These are phyloP conservation scores for Temnothorax ravouxi DNA, from an alignment of 2,888 invertebrate species.

Conservation along the genomic window DNA sequence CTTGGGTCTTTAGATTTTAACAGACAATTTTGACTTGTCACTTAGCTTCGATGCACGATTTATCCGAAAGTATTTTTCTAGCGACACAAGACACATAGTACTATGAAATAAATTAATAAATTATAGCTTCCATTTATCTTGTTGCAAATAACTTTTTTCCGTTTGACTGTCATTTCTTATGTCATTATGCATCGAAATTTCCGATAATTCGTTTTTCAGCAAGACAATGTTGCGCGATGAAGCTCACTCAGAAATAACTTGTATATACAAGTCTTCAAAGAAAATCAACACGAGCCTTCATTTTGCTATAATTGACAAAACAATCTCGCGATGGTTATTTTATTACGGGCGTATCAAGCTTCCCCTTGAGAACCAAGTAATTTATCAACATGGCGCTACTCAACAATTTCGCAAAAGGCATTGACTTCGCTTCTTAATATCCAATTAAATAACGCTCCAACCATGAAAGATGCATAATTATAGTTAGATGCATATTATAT, in stretches of 20 bases:
- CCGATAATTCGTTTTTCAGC: constrained; percentile 6
- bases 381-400: background rate
- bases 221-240: background rate
- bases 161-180: background rate
- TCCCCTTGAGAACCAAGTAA: constrained; percentile 3
- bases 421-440: background rate
- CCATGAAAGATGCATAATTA: background rate
- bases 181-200: background rate
- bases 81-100: background rate
- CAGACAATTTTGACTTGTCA: background rate
- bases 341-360: background rate
- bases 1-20: background rate
- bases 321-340: background rate
- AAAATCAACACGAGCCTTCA: constrained; percentile 1
- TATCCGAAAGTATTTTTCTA: background rate
- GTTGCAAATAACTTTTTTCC: background rate
- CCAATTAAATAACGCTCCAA: background rate
- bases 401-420: background rate
- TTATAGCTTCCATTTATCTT: background rate
- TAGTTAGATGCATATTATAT: background rate
- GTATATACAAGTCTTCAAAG: constrained; percentile 1
- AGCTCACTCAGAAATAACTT: constrained; percentile 2
- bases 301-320: constrained; percentile 33
- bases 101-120: background rate
- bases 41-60: background rate